A percentile compares a stretch with the other conserved stretches of the same genome.
phyloP scores from a whole-genome alignment of 2,113 vertebrate species.

The Strigops habroptila region DNA sequence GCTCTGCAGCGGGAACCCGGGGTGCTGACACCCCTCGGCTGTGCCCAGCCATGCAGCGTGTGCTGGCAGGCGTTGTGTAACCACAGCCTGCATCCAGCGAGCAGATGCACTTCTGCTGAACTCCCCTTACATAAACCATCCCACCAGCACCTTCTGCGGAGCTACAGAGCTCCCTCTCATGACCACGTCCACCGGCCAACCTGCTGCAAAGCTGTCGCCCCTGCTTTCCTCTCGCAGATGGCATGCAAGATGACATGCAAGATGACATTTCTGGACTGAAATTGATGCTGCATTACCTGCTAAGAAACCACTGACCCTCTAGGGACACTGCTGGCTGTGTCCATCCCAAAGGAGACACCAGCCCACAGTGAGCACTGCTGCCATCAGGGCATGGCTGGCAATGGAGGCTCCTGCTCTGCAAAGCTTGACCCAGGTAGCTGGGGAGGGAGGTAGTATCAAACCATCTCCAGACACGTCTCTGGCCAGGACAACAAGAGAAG shows the following conservation, averaged over 20 bases:
- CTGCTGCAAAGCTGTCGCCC: neutral
- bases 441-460: neutral
- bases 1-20: accelerated
- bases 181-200: neutral
- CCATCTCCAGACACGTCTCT: accelerated
- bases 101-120: neutral
- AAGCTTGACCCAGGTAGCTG: neutral
- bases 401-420: neutral
- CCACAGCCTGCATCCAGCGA: neutral
- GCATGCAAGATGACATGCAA: accelerated
- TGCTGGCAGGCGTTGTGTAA: neutral
- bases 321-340: neutral
- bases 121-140: neutral
- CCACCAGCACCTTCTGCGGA: neutral
- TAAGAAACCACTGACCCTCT: neutral
- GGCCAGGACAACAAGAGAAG: neutral
- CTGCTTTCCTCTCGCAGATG: neutral
- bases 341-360: neutral
- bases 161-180: conserved; percentile 26
- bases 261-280: neutral
- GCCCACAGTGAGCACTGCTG: neutral
- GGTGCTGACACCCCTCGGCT: neutral
- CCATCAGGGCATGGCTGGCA: too few species aligned
- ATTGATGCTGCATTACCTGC: accelerated
- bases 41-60: neutral